Conservation (phyloP, 2,797 vertebrate genomes). For the Notamacropus eugenii region DNA sequence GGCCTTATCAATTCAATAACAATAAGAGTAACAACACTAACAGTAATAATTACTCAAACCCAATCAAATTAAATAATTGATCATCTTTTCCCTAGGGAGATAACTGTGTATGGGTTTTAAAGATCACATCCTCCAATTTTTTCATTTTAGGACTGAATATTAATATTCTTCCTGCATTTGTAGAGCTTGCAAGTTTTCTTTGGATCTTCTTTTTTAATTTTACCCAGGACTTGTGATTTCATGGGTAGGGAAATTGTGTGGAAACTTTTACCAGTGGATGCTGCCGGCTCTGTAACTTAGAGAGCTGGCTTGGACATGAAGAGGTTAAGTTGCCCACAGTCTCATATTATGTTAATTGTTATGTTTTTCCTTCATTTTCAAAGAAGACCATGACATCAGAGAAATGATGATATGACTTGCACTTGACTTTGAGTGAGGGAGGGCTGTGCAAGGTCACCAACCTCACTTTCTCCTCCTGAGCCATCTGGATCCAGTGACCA, state of each 20-base stretch:
- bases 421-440: too few species aligned
- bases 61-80: neutral
- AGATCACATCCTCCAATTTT: neutral
- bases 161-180: neutral
- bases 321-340: neutral
- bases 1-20: neutral
- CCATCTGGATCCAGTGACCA: too few species aligned
- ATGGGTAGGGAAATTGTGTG: neutral
- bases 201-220: neutral
- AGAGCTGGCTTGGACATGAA: neutral
- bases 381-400: too few species aligned
- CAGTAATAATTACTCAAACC: neutral
- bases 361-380: too few species aligned
- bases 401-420: too few species aligned
- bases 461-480: too few species aligned
- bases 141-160: neutral
- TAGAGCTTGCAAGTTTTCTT: neutral
- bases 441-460: too few species aligned
- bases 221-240: neutral
- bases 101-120: neutral
- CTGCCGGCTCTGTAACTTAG: neutral
- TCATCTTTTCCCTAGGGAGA: neutral
- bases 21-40: neutral
- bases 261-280: neutral
- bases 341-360: neutral